Evolutionary conservation across 2,888 invertebrate genomes (phyloP), one percentile per base, ranked within the genome.

Genomic region (Odontomyia ornata): DNA sequence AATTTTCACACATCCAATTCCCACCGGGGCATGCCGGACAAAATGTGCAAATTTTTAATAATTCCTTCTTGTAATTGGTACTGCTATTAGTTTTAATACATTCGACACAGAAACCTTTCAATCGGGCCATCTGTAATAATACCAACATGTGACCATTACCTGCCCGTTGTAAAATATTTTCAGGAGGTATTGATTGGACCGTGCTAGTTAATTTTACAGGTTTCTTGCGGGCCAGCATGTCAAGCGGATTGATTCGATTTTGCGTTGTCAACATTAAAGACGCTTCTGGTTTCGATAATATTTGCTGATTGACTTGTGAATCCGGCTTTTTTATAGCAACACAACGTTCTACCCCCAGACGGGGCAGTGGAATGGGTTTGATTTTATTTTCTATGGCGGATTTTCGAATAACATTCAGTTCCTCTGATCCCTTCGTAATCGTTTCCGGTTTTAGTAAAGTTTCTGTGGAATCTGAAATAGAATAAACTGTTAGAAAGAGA

Each of bases 1-100:
- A 87, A 0, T 76, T 0, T 43, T 82, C 82, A 78, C 87, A 87
- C 80, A 87, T 85, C 87, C 86, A 87, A 78, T 83, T 84, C 15
- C 84, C 83, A 64, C 84, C 84, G 0, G 86, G 85, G 78, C 87
- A 87, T 30, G 80, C 79, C 13, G 85, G 83, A 73, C 87, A 87
- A 79, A 83, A 85, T 1, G 87, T 86, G 7, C 80, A 80, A 1
- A 87, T 82, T 77, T 85, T 85, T 0, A 78, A 73, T 21, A 86
- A 78, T 27, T 80, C 60, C 9, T 77, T 78, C 27, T 80, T 81
- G n/a, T 78, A 79, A 1, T 78, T 72, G 25, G 28, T 23, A 52
- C 57, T 69, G 1, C 80, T 77, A 27, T 78, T 78, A 1, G 75
- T 77, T 76, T 83, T 85, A 2, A 87, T 82, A 57, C 87, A 87